These are phyloP conservation scores for Dendrocincla fuliginosa DNA, from an alignment of 2,797 vertebrate species.

Conservation along the genomic window DNA sequence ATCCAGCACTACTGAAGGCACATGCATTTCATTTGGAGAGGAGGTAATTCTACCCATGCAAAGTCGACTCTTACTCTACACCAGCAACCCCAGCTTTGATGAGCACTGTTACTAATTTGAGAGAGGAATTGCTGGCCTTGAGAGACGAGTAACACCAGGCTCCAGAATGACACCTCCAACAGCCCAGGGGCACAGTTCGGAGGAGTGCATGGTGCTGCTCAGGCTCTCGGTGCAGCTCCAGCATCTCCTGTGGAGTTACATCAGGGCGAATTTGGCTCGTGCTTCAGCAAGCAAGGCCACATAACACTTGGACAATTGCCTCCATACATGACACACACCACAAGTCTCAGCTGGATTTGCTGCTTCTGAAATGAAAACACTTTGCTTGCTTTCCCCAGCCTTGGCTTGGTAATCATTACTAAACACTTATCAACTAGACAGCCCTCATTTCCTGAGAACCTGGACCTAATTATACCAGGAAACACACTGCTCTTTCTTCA, in stretches of 20 bases:
- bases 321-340: constrained; percentile 12
- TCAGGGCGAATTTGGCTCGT: neutral
- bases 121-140: neutral
- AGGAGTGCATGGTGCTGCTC: neutral
- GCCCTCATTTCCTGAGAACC: constrained; percentile 64
- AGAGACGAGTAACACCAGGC: neutral
- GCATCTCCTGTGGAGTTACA: neutral
- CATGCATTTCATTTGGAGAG: neutral
- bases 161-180: neutral
- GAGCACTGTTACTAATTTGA: neutral
- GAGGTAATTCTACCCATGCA: neutral
- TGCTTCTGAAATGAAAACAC: constrained; percentile 49
- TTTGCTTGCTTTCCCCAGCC: neutral
- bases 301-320: neutral
- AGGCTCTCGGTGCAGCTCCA: neutral
- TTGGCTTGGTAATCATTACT: constrained; percentile 39
- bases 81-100: neutral
- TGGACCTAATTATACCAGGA: constrained; percentile 61
- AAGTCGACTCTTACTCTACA: neutral
- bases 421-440: constrained; percentile 57
- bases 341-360: constrained; percentile 40
- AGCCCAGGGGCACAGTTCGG: neutral
- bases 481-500: neutral
- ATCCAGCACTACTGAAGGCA: neutral
- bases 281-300: neutral